Evolutionary conservation across 2,797 vertebrate species (phyloP), one percentile per base, ranked within the genome.

Genomic region (Nannoperca obscura): DNA sequence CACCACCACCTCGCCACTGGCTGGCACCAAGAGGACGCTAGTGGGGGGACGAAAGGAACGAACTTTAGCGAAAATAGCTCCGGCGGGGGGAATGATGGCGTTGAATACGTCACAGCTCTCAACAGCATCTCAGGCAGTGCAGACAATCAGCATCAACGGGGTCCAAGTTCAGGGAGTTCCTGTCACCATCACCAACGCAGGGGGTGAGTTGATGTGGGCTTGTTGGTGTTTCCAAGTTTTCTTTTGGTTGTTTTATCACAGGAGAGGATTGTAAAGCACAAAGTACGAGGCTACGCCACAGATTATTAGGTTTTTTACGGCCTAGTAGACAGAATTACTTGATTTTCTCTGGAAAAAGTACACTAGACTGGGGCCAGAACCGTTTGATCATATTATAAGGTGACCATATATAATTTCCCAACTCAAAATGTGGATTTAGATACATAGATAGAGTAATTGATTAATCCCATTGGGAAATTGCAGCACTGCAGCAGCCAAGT

Each of bases 91-190:
- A 46, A 92, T 98, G 88, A 96, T 99, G 58, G 94, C 96, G 7
- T 76, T 99, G 77, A 99, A 96, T 0, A 90, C 97, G 0, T 95
- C 97, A 0, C 97, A 98, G 90, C 94, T 99, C 59, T 95, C 97
- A 0, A 95, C 97, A 0, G 94, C 97, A 0, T 93, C 96, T 0
- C 98, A 99, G 91, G 96, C 96, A 3, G 94, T 99, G 92, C 98
- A 99, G 93, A 99, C 98, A 80, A 98, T 99, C 93, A 99, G 96
- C 94, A 99, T 99, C 93, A 99, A 99, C 1, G 98, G 98, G 0
- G 96, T 99, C 44, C 97, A 99, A 55, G 97, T 99, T 38, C 98
- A 99, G 88, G 98, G 98, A 0, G 96, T 99, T 58, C 98, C 98
- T 0, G 97, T 99, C 80, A 99, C 98, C 70, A 99, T 99, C 95